phyloP scores from a whole-genome alignment of 2,797 vertebrate genomes.

The Bufotes viridis region DNA sequence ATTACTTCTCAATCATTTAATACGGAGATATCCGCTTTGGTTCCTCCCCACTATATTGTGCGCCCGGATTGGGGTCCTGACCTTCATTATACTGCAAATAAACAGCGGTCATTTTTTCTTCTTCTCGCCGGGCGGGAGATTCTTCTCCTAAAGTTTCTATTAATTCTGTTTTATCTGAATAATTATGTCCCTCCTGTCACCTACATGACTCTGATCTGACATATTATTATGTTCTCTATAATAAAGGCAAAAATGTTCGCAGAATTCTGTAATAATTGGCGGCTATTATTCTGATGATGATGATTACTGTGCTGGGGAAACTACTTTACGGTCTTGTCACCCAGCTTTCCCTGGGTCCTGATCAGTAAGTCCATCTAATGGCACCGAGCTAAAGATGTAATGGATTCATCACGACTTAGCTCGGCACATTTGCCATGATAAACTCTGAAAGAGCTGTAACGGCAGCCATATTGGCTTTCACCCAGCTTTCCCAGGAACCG shows the following conservation, averaged over 20 bases:
- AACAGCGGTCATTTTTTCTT: slow-evolving; percentile 72
- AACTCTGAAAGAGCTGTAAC: too few relatives aligned
- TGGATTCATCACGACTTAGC: too few relatives aligned
- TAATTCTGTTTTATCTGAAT: slow-evolving; percentile 36
- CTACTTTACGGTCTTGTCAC: too few relatives aligned
- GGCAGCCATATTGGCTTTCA: too few relatives aligned
- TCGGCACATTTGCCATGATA: too few relatives aligned
- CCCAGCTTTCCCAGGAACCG: too few relatives aligned
- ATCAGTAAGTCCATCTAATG: too few relatives aligned
- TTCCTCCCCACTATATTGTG: slow-evolving; percentile 73
- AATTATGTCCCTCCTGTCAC: slow-evolving; percentile 55
- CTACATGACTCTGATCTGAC: slow-evolving; percentile 51
- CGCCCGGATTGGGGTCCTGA: slow-evolving; percentile 73
- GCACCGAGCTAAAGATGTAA: too few relatives aligned
- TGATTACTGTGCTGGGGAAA: background rate
- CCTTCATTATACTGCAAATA: slow-evolving; percentile 76
- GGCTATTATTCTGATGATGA: background rate
- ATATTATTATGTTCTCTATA: slow-evolving; percentile 2
- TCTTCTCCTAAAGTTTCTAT: slow-evolving; percentile 61
- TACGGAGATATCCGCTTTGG: slow-evolving; percentile 74
- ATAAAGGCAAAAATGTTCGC: background rate
- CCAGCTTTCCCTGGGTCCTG: too few relatives aligned
- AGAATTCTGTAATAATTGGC: background rate
- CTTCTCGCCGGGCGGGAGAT: background rate
- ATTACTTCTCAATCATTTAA: slow-evolving; percentile 78